phyloP scores from a whole-genome alignment of 2,797 vertebrate genomes.

The Gorsachius magnificus region DNA sequence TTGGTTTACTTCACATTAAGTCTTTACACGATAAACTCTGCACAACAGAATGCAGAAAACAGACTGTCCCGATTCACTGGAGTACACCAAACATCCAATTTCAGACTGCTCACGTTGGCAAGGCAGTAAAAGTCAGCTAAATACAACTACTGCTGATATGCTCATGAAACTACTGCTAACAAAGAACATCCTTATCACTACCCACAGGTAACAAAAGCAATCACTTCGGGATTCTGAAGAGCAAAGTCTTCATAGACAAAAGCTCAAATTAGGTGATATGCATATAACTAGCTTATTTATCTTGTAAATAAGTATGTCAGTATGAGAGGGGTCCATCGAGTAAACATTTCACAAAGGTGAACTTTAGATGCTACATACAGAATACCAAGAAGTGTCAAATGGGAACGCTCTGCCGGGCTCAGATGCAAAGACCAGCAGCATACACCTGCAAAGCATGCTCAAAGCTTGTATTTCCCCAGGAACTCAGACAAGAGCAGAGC shows the following conservation, averaged over 20 bases:
- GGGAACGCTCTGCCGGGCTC: neutral
- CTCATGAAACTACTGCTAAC: neutral
- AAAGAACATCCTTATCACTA: neutral
- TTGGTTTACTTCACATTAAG: neutral
- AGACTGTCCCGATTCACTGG: neutral
- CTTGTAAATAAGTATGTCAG: neutral
- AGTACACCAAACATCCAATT: neutral
- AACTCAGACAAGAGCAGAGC: neutral
- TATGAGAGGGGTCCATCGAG: neutral
- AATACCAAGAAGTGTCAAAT: neutral
- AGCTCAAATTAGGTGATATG: neutral
- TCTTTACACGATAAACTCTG: neutral
- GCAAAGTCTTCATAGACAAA: neutral
- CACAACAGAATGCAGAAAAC: neutral
- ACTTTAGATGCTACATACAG: neutral
- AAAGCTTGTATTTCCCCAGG: neutral
- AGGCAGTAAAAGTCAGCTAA: neutral
- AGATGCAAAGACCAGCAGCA: neutral
- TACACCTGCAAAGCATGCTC: neutral
- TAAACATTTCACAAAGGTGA: neutral
- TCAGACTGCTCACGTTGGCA: neutral
- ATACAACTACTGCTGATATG: neutral
- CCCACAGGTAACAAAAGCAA: neutral
- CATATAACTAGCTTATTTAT: neutral
- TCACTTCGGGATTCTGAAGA: neutral